Conservation (phyloP, 2,888 invertebrate genomes). For the Drosophila ezoana region DNA sequence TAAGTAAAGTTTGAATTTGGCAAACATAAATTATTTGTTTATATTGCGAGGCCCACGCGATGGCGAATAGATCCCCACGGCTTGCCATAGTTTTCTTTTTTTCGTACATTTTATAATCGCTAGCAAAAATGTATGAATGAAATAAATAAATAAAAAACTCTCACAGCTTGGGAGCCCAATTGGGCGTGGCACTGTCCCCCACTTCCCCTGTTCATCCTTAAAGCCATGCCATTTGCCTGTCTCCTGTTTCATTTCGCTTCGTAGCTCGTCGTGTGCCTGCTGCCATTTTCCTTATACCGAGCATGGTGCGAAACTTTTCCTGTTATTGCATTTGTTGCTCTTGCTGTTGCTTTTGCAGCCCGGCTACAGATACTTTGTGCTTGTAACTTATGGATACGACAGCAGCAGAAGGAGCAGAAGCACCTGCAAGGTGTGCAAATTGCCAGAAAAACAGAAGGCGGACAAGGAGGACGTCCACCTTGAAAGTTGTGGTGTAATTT, state of each 20-base stretch:
- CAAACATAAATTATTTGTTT: slow-evolving; percentile 70
- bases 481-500: slow-evolving; percentile 78
- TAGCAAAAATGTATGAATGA: slow-evolving; percentile 70
- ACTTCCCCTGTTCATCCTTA: background rate
- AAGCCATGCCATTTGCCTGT: slow-evolving; percentile 26
- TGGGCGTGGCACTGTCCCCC: slow-evolving; percentile 43
- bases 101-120: slow-evolving; percentile 68
- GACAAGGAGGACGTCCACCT: slow-evolving; percentile 58
- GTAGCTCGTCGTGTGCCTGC: slow-evolving; percentile 4
- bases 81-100: slow-evolving; percentile 47
- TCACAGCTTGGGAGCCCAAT: slow-evolving; percentile 43
- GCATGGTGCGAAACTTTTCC: slow-evolving; percentile 59
- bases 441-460: slow-evolving; percentile 14
- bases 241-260: slow-evolving; percentile 18
- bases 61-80: slow-evolving; percentile 47
- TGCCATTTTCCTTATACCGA: slow-evolving; percentile 12
- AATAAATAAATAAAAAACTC: slow-evolving; percentile 76
- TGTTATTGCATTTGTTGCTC: slow-evolving; percentile 71
- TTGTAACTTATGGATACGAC: slow-evolving; percentile 74
- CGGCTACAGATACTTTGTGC: slow-evolving; percentile 65
- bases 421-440: slow-evolving; percentile 40
- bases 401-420: slow-evolving; percentile 25
- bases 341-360: slow-evolving; percentile 20
- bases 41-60: slow-evolving; percentile 23
- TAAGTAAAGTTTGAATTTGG: slow-evolving; percentile 79